Evolutionary conservation across 2,888 invertebrate species (phyloP).

Genomic region (Dinocampus coccinellae): DNA sequence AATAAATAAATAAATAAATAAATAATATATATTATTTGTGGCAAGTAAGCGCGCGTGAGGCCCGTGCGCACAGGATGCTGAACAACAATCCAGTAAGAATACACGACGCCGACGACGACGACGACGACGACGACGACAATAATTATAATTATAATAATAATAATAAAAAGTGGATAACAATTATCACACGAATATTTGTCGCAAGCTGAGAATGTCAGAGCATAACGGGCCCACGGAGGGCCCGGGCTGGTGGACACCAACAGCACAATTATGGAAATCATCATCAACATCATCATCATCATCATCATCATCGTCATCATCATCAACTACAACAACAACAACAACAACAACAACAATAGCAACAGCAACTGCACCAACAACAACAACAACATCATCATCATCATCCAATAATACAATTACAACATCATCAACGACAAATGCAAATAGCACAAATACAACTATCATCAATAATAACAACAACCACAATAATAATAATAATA

Average conservation of each 20-base stretch:
- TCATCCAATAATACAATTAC: conserved; percentile 35
- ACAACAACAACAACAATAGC: neutral
- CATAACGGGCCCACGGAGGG: conserved; percentile 67
- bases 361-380: neutral
- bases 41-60: neutral
- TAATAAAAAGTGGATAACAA: conserved; percentile 38
- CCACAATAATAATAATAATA: neutral
- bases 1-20: no score
- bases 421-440: conserved; percentile 33
- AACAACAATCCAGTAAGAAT: conserved; percentile 49
- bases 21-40: neutral
- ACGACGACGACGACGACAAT: conserved; percentile 50
- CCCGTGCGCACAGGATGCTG: conserved; percentile 63
- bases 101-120: conserved; percentile 41
- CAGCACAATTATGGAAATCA: conserved; percentile 62
- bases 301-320: conserved; percentile 35
- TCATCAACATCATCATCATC: conserved; percentile 35
- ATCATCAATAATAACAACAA: neutral
- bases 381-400: conserved; percentile 50
- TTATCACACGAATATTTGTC: conserved; percentile 38
- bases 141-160: no score
- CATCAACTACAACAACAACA: neutral
- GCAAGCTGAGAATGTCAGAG: conserved; percentile 67
- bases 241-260: conserved; percentile 63
- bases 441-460: conserved; percentile 7